phyloP scores from a whole-genome alignment of 1,140 invertebrate genomes.

The Apis cerana region DNA sequence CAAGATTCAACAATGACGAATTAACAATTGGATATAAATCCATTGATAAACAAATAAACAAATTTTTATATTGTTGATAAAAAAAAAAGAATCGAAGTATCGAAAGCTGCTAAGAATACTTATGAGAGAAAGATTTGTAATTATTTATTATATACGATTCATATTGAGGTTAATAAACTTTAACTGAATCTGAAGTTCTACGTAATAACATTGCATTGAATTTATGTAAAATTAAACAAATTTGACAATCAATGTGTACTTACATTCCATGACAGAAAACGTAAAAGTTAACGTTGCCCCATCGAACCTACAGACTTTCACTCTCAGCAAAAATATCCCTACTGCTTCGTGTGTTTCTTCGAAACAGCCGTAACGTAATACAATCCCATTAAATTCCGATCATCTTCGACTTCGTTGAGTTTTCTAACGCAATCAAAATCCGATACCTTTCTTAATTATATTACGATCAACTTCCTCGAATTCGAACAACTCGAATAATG shows the following conservation, averaged over 20 bases:
- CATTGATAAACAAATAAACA: neutral
- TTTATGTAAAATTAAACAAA: conserved; percentile 38
- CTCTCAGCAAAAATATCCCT: conserved; percentile 56
- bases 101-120: neutral
- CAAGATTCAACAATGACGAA: neutral
- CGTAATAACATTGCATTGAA: conserved; percentile 28
- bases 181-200: neutral
- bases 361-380: neutral
- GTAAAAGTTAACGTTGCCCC: conserved; percentile 59
- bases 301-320: conserved; percentile 61
- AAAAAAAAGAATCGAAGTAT: neutral
- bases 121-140: neutral
- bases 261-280: conserved; percentile 43
- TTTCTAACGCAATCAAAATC: too few relatives aligned
- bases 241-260: conserved; percentile 20
- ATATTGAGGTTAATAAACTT: neutral
- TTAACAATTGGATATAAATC: neutral
- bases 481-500: too few relatives aligned
- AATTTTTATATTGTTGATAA: neutral
- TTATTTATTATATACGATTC: neutral
- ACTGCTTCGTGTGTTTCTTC: neutral
- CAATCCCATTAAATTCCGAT: neutral
- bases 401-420: neutral
- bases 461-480: too few relatives aligned
- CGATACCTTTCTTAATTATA: too few relatives aligned